phyloP scores from a whole-genome alignment of 1,140 invertebrate genomes.

The Trachymyrmex cornetzi region DNA sequence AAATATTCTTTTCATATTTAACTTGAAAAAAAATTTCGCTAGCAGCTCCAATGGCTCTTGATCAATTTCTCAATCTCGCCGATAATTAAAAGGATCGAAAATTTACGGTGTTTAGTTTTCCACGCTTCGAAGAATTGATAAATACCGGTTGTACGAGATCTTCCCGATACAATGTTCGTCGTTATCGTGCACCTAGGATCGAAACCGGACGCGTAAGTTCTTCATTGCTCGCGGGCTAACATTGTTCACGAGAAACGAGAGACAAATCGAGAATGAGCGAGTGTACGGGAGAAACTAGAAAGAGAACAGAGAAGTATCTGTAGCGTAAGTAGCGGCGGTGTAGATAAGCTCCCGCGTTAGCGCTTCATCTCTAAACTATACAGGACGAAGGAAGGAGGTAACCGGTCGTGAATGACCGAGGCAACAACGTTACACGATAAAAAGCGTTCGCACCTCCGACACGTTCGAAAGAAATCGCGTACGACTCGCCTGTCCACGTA shows the following conservation, averaged over 20 bases:
- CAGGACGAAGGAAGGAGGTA: conserved; percentile 16
- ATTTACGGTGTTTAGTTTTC: not conserved
- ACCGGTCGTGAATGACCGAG: conserved; percentile 41
- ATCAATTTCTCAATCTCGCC: too few relatives aligned
- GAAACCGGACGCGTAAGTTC: conserved; percentile 44
- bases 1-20: too few relatives aligned
- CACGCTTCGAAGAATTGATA: conserved; percentile 1
- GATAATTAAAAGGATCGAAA: not conserved
- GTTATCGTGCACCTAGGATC: conserved; percentile 25
- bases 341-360: conserved; percentile 13
- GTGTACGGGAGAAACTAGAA: not conserved
- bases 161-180: not conserved
- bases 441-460: conserved; percentile 29
- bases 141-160: not conserved
- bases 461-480: conserved; percentile 15
- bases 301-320: not conserved
- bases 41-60: too few relatives aligned
- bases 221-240: conserved; percentile 34
- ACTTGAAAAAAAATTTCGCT: too few relatives aligned
- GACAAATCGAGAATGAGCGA: conserved; percentile 32
- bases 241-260: conserved; percentile 37
- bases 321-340: conserved; percentile 2
- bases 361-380: not conserved
- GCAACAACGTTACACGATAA: conserved; percentile 21
- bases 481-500: not conserved